Percentiles rank a stretch among this genome's conserved stretches.
Conservation (phyloP, 2,888 invertebrate genomes). For the Chaetogeoica ovagalla region DNA sequence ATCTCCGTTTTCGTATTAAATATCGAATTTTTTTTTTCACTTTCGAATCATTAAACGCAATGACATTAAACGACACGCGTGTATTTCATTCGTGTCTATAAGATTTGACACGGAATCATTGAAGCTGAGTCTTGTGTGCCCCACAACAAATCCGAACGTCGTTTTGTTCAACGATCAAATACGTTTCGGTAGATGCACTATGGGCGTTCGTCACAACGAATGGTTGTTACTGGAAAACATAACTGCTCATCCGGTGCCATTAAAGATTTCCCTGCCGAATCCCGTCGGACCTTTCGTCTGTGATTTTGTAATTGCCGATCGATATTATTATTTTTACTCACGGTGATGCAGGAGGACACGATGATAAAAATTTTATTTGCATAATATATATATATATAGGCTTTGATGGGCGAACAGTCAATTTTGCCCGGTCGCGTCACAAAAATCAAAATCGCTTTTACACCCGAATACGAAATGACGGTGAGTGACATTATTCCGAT, state of each 20-base stretch:
- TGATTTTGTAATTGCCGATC: constrained; percentile 2
- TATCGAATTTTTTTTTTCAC: too few relatives aligned
- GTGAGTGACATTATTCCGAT: constrained; percentile 11
- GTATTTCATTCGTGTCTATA: not conserved
- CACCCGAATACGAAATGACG: constrained; percentile 21
- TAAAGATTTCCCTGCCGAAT: constrained; percentile 52
- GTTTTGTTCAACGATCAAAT: constrained; percentile 24
- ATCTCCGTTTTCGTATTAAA: too few relatives aligned
- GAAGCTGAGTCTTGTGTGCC: constrained; percentile 26
- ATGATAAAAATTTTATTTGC: not conserved
- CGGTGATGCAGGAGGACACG: too few relatives aligned
- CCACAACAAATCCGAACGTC: constrained; percentile 18
- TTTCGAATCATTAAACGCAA: too few relatives aligned
- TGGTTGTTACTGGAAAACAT: constrained; percentile 53
- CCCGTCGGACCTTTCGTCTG: constrained; percentile 50
- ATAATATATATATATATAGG: not conserved
- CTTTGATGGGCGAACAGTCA: constrained; percentile 15
- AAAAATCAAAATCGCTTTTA: constrained; percentile 25
- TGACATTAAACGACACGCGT: too few relatives aligned
- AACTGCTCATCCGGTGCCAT: constrained; percentile 40
- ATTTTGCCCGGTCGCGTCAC: not conserved
- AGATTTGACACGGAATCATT: constrained; percentile 43
- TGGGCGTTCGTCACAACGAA: constrained; percentile 23
- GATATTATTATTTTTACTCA: not conserved
- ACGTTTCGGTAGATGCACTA: constrained; percentile 10